A percentile compares a stretch with the other conserved stretches of the same genome.
These are phyloP conservation scores for Amazona finschi DNA, from an alignment of 2,797 vertebrate species.

Conservation along the genomic window DNA sequence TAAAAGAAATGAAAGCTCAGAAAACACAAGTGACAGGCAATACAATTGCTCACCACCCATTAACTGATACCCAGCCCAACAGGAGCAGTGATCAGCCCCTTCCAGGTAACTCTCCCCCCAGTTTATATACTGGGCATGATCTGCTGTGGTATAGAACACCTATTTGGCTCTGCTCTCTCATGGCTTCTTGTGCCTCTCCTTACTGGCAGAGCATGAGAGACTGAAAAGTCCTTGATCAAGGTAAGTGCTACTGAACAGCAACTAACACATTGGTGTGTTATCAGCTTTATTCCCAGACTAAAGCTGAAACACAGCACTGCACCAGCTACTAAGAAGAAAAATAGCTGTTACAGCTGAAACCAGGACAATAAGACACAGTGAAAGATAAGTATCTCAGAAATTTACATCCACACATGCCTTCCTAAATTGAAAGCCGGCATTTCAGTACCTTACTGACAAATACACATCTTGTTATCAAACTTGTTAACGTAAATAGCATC, in stretches of 20 bases:
- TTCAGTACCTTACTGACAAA: not conserved
- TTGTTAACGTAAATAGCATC: not conserved
- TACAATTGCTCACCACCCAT: not conserved
- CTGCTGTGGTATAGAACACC: not conserved
- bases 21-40: not conserved
- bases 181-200: not conserved
- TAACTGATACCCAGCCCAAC: not conserved
- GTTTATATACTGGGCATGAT: not conserved
- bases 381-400: not conserved
- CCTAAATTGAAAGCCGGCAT: not conserved
- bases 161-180: not conserved
- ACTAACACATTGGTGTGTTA: not conserved
- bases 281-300: not conserved
- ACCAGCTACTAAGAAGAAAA: not conserved
- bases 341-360: not conserved
- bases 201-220: not conserved
- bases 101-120: not conserved
- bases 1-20: not conserved
- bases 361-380: not conserved
- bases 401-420: not conserved
- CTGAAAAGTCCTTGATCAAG: not conserved
- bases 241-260: not conserved
- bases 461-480: not conserved
- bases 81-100: not conserved
- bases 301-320: not conserved